Conservation (phyloP, 2,113 vertebrate genomes). For the Antennarius striatus region DNA sequence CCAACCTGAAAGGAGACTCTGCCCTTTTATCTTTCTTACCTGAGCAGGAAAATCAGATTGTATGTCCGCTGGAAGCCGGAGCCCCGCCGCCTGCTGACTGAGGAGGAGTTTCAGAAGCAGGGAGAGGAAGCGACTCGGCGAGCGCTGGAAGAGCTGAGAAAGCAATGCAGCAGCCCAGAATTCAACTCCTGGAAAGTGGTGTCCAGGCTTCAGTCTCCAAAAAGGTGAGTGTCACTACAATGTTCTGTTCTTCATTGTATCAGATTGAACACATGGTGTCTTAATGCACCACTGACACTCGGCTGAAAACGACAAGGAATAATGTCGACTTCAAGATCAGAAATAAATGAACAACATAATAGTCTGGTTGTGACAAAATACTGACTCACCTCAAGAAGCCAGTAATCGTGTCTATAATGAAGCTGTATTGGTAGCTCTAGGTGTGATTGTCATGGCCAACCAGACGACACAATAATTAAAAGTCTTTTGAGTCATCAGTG, state of each 20-base stretch:
- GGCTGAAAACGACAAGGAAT: background rate
- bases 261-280: too few relatives aligned
- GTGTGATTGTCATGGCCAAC: too few relatives aligned
- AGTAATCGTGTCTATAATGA: too few relatives aligned
- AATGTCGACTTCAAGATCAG: too few relatives aligned
- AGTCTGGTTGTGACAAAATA: background rate
- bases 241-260: too few relatives aligned
- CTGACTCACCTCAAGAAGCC: background rate
- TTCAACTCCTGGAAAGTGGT: conserved; percentile 88
- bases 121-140: conserved; percentile 87
- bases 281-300: background rate
- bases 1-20: background rate
- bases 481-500: too few relatives aligned
- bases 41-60: conserved; percentile 79
- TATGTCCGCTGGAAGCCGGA: conserved; percentile 67
- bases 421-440: too few relatives aligned
- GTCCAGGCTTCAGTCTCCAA: conserved; percentile 90
- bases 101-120: conserved; percentile 90
- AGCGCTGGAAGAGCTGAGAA: conserved; percentile 87
- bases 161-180: conserved; percentile 87
- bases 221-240: conserved; percentile 79
- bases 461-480: too few relatives aligned
- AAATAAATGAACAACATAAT: background rate
- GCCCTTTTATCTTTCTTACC: too few relatives aligned
- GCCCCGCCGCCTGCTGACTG: conserved; percentile 87